These are phyloP conservation scores for Patella ulyssiponensis DNA, from an alignment of 2,888 invertebrate species.

Conservation along the genomic window DNA sequence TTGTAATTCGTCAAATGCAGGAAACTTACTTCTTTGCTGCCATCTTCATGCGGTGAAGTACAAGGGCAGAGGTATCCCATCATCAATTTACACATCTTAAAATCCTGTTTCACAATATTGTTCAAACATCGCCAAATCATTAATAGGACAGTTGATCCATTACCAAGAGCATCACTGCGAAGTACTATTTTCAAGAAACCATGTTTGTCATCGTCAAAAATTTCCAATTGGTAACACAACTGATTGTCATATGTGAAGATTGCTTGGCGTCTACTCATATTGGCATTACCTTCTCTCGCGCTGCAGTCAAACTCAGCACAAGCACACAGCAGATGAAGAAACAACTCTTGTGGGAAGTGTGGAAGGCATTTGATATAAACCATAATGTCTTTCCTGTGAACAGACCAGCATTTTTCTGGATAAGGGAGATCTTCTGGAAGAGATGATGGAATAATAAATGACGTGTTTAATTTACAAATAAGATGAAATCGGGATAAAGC, in stretches of 20 bases:
- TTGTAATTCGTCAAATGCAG: too few species aligned
- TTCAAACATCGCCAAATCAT: slow-evolving; percentile 32
- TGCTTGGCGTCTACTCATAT: slow-evolving; percentile 39
- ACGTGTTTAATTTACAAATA: slow-evolving; percentile 16
- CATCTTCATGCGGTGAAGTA: slow-evolving; percentile 38
- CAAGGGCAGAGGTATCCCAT: slow-evolving; percentile 44
- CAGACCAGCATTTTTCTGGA: slow-evolving; percentile 40
- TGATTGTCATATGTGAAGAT: slow-evolving; percentile 39
- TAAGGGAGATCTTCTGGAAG: slow-evolving; percentile 35
- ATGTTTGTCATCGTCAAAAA: slow-evolving; percentile 24
- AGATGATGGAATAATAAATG: slow-evolving; percentile 39
- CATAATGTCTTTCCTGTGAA: slow-evolving; percentile 26
- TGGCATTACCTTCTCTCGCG: slow-evolving; percentile 31
- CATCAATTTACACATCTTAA: slow-evolving; percentile 38
- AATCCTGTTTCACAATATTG: slow-evolving; percentile 42
- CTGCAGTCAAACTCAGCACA: slow-evolving; percentile 35
- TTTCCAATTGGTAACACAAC: slow-evolving; percentile 41
- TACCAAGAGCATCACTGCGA: slow-evolving; percentile 14
- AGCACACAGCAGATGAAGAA: slow-evolving; percentile 40
- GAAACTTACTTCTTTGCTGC: background rate
- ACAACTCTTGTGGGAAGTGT: slow-evolving; percentile 37
- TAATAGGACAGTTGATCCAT: background rate
- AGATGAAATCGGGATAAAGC: slow-evolving; percentile 27
- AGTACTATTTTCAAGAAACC: slow-evolving; percentile 34
- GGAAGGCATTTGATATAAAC: slow-evolving; percentile 39